phyloP scores from a whole-genome alignment of 1,140 invertebrate species.

The Anagrus nilaparvatae region DNA sequence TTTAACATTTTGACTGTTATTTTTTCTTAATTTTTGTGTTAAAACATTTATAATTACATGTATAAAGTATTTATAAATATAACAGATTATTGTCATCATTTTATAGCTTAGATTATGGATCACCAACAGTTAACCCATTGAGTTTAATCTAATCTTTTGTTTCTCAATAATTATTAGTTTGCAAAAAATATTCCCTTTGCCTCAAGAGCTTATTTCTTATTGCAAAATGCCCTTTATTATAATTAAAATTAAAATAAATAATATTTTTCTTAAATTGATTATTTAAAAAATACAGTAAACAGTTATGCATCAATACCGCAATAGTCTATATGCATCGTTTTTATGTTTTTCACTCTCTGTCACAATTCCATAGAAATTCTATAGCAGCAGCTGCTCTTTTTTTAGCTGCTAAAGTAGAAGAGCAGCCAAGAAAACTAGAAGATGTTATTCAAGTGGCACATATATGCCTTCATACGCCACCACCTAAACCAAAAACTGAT shows the following conservation, averaged over 20 bases:
- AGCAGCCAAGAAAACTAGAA: conserved; percentile 91
- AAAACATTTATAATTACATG: too few species aligned
- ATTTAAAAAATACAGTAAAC: conserved; percentile 61
- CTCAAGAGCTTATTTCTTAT: too few species aligned
- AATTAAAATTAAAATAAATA: conserved; percentile 5
- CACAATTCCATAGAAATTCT: conserved; percentile 71
- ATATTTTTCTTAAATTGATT: conserved; percentile 1
- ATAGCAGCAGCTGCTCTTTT: conserved; percentile 82
- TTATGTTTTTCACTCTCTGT: conserved; percentile 89
- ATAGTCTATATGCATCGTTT: conserved; percentile 99
- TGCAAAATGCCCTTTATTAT: too few species aligned
- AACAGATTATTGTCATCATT: too few species aligned
- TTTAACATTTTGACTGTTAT: too few species aligned
- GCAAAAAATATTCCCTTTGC: not conserved
- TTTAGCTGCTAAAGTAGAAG: conserved; percentile 93
- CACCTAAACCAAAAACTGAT: conserved; percentile 63
- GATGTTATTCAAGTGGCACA: conserved; percentile 89
- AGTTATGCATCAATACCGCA: conserved; percentile 87
- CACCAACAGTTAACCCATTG: too few species aligned
- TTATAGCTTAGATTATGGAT: too few species aligned
- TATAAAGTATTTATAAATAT: too few species aligned
- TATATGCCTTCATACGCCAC: conserved; percentile 57
- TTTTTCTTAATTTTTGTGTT: too few species aligned
- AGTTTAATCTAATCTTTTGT: not conserved
- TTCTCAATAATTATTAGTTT: not conserved